Conservation (phyloP, 2,797 vertebrate genomes). For the Pipistrellus kuhlii region DNA sequence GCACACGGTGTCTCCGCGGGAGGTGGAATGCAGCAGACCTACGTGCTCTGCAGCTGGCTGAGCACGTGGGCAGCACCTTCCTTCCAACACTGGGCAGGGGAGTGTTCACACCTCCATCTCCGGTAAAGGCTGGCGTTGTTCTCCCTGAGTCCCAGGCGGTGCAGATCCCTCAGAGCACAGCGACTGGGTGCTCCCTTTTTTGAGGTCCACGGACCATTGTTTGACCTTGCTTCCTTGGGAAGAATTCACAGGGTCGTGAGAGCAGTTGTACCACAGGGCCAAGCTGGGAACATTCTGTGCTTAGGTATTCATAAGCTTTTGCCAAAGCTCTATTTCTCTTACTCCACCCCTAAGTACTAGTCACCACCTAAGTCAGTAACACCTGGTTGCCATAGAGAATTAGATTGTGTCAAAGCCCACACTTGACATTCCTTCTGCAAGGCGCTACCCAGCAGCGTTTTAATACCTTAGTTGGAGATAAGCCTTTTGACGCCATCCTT, state of each 20-base stretch:
- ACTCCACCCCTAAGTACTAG: constrained; percentile 61
- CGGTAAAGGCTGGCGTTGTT: background rate
- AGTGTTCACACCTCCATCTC: background rate
- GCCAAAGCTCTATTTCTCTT: constrained; percentile 44
- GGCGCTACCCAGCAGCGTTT: background rate
- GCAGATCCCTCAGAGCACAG: background rate
- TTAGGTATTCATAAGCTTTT: constrained; percentile 21
- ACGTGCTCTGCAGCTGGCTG: background rate
- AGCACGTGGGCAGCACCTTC: background rate
- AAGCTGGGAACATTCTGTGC: constrained; percentile 28
- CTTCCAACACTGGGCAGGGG: background rate
- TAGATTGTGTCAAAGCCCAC: constrained; percentile 49
- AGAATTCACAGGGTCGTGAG: constrained; percentile 25
- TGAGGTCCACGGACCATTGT: background rate
- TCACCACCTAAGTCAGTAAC: constrained; percentile 52
- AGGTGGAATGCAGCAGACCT: constrained; percentile 58
- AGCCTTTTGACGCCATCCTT: constrained; percentile 23
- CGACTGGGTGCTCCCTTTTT: background rate
- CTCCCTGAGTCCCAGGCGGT: background rate
- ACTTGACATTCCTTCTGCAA: constrained; percentile 41
- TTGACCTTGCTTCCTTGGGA: constrained; percentile 47
- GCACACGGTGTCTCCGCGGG: background rate
- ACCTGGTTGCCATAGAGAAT: constrained; percentile 69
- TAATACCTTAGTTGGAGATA: background rate
- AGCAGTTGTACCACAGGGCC: background rate